These are phyloP conservation scores for Panthera leo DNA, from an alignment of 2,113 vertebrate species.

Conservation along the genomic window DNA sequence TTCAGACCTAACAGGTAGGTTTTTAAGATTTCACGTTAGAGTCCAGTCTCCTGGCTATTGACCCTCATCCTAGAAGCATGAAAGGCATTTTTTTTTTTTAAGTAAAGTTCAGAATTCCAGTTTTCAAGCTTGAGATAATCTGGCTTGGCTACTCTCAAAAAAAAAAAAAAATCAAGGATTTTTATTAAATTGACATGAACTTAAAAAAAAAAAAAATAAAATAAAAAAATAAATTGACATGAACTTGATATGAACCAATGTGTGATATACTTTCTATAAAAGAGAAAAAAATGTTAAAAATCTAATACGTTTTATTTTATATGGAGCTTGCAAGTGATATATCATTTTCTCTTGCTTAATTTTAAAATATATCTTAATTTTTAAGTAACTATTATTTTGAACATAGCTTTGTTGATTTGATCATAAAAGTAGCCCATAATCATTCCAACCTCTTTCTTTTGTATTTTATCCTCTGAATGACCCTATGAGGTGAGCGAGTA, in stretches of 20 bases:
- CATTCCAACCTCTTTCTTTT: not conserved
- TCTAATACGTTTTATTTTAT: not conserved
- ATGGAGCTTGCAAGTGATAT: not conserved
- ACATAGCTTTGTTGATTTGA: not conserved
- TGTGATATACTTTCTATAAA: not conserved
- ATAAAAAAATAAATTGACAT: not conserved
- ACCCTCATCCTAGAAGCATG: not conserved
- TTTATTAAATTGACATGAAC: not conserved
- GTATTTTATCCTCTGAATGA: not conserved
- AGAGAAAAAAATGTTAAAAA: not conserved
- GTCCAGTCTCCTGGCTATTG: not conserved
- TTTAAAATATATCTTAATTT: slow-evolving; percentile 6
- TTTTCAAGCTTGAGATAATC: slow-evolving; percentile 8
- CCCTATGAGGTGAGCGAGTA: not conserved
- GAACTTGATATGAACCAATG: not conserved
- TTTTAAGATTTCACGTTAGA: not conserved
- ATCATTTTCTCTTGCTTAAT: not conserved
- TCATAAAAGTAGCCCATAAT: slow-evolving; percentile 14
- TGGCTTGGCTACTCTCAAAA: not conserved
- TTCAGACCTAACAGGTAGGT: not conserved
- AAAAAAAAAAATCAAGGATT: not conserved
- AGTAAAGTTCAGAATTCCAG: not conserved
- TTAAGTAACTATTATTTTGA: slow-evolving; percentile 30
- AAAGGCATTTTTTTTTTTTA: not conserved
- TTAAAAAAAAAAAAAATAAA: too few relatives aligned